Evolutionary conservation across 2,888 invertebrate genomes (phyloP).

Genomic region (Macrophya annulata): DNA sequence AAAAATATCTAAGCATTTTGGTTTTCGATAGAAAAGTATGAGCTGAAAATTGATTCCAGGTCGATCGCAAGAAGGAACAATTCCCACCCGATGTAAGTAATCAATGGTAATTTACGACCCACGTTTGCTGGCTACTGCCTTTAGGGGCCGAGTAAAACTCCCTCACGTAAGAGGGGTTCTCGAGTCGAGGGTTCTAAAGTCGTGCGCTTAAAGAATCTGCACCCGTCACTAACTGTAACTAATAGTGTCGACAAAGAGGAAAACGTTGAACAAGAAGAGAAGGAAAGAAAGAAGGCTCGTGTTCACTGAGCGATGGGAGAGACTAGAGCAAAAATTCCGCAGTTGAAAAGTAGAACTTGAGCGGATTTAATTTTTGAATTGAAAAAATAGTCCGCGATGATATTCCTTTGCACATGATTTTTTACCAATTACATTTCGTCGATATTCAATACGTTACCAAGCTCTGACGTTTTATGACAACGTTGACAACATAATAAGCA

Average conservation of each 20-base stretch:
- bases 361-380: not conserved
- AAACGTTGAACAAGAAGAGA: not conserved
- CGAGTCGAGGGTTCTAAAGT: slow-evolving; percentile 48
- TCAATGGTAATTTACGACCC: slow-evolving; percentile 22
- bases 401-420: not conserved
- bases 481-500: not conserved
- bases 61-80: slow-evolving; percentile 14
- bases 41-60: not conserved
- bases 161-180: slow-evolving; percentile 36
- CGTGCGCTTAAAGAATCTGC: slow-evolving; percentile 46
- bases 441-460: not conserved
- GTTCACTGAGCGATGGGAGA: slow-evolving; percentile 9
- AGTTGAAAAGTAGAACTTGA: slow-evolving; percentile 10
- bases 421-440: not conserved
- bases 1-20: not conserved
- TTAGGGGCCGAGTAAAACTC: slow-evolving; percentile 28
- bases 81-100: not conserved
- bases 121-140: slow-evolving; percentile 27
- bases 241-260: slow-evolving; percentile 42
- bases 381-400: not conserved
- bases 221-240: slow-evolving; percentile 55
- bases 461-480: slow-evolving; percentile 2
- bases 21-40: not conserved
- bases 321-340: not conserved
- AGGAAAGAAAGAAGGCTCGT: not conserved